These are phyloP conservation scores for Anhinga rufa DNA, from an alignment of 2,113 vertebrate genomes.

Conservation along the genomic window DNA sequence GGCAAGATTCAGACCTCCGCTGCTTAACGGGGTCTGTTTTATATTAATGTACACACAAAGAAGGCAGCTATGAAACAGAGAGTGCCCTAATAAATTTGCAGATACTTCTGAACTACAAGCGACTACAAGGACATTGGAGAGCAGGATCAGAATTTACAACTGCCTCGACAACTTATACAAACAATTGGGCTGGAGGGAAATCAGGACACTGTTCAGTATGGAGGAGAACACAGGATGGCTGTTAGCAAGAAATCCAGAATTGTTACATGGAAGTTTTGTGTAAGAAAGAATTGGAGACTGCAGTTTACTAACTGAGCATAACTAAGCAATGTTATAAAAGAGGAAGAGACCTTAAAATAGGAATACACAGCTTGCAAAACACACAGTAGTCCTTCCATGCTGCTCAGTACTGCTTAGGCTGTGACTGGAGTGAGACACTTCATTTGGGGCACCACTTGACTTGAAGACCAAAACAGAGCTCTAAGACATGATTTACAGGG, in stretches of 20 bases:
- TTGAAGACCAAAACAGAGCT: background rate
- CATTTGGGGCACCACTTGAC: background rate
- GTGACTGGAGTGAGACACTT: background rate
- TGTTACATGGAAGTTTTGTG: background rate
- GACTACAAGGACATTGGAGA: background rate
- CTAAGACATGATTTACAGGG: background rate
- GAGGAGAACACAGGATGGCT: background rate
- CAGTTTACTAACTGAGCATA: background rate
- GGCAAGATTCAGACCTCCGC: background rate
- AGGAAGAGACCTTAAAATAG: constrained; percentile 11
- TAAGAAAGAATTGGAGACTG: background rate
- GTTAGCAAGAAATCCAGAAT: background rate
- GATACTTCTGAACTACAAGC: background rate
- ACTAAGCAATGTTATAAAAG: background rate
- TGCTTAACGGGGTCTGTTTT: background rate
- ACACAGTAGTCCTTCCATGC: background rate
- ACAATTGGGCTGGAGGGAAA: background rate
- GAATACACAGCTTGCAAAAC: background rate
- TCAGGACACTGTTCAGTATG: background rate
- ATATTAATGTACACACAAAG: background rate
- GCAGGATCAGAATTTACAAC: background rate
- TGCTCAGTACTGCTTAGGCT: background rate
- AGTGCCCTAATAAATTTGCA: background rate
- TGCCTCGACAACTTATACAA: background rate
- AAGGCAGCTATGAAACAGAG: background rate